Evolutionary conservation across 2,797 vertebrate genomes (phyloP), one percentile per base, ranked within the genome.

Genomic region (Melanogrammus aeglefinus): DNA sequence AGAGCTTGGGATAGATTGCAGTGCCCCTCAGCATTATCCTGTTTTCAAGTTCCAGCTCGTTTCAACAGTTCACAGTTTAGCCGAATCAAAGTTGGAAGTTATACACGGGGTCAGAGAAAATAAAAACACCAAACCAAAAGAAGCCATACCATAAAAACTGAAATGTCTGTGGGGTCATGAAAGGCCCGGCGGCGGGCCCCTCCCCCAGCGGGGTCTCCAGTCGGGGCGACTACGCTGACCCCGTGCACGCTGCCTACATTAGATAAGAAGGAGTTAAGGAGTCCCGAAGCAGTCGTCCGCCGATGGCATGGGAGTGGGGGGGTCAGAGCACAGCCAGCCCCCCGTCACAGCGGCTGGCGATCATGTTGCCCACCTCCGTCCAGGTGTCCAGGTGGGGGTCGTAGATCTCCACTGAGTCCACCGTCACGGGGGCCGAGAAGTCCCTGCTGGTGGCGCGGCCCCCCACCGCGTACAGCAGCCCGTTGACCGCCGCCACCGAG

Each of bases 331-430:
- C 96, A 51, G 97, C 97, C 84, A 98, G 89, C 0, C 96, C 97
- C n/a, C 97, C 97, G 74, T 99, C 97, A 1, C 97, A 99, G 87
- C 97, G 96, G 91, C 98, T 99, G 74, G 97, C 97, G 90, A 99
- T 99, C 97, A 99, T 99, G 89, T 97, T 97, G 85, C 97, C 95
- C 0, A 98, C 96, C 92, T 98, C 97, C 29, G 95, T 97, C 97
- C 98, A 99, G 6, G 95, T 95, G 86, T 99, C 97, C 87, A 95
- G 93, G 81, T 97, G 96, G 72, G 98, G 97, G 86, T 99, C 97
- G 72, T 99, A 99, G 89, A 99, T 95, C 90, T 99, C 98, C 76
- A n/a, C 98, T 1, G 96, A 97, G 88, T 99, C 97, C 86, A 96
- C 94, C 0, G 97, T 99, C 82, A 98, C 96, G 0, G 98, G 97